Evolutionary conservation across 92 coral and sea anemone genomes (phyloP).

Genomic region (Parazoanthus swiftii): DNA sequence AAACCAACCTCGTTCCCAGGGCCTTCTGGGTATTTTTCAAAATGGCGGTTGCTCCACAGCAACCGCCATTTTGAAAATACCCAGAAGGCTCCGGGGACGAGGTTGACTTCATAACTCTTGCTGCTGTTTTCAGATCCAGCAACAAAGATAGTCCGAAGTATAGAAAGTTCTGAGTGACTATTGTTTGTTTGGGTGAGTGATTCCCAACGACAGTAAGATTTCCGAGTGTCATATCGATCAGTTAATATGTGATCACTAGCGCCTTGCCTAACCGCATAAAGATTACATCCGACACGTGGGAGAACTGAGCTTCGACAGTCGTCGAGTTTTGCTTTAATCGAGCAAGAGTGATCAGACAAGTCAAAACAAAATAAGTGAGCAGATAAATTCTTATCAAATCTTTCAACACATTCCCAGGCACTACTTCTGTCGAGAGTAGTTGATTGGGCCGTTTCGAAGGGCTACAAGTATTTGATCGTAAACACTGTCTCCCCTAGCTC

Average conservation of each 20-base stretch:
- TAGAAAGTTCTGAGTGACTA: not conserved
- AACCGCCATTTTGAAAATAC: too few relatives aligned
- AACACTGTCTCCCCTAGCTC: not conserved
- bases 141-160: not conserved
- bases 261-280: not conserved
- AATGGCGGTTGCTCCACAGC: too few relatives aligned
- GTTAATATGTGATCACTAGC: not conserved
- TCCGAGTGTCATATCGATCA: not conserved
- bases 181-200: not conserved
- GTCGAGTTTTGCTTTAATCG: not conserved
- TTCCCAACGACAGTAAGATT: not conserved
- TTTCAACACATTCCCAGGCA: too few relatives aligned
- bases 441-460: not conserved
- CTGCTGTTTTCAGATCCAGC: not conserved
- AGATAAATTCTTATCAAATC: too few relatives aligned
- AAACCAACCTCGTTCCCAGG: too few relatives aligned
- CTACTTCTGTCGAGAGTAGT: too few relatives aligned
- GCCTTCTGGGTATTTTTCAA: too few relatives aligned
- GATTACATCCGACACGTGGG: not conserved
- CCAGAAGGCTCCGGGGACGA: too few relatives aligned
- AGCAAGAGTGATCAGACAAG: not conserved
- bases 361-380: not conserved
- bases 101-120: not conserved
- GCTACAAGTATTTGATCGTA: not conserved
- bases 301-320: conserved; percentile 10